Evolutionary conservation across 1,140 invertebrate genomes (phyloP).

Genomic region (Gryllus bimaculatus): DNA sequence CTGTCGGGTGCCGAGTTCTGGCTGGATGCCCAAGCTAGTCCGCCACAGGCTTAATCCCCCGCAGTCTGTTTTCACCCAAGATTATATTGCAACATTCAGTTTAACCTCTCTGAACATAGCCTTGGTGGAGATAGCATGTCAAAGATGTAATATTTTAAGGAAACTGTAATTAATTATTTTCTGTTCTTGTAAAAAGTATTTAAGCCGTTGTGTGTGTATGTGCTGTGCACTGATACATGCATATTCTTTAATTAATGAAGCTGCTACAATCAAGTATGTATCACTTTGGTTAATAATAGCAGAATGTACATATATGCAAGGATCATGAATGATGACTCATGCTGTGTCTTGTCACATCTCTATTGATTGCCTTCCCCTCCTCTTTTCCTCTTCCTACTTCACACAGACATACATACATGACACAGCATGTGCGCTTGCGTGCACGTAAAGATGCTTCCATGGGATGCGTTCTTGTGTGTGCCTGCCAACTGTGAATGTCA

Average conservation of each 20-base stretch:
- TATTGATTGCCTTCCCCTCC: neutral
- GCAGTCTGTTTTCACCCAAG: neutral
- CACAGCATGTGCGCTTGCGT: neutral
- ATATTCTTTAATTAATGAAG: neutral
- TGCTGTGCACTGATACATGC: neutral
- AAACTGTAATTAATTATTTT: conserved; percentile 2
- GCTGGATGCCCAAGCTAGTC: neutral
- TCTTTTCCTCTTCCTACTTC: neutral
- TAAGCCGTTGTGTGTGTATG: neutral
- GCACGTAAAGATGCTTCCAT: neutral
- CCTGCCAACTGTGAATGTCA: neutral
- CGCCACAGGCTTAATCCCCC: neutral
- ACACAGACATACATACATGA: neutral
- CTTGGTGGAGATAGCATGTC: neutral
- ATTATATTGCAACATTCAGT: neutral
- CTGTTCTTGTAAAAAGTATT: neutral
- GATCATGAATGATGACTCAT: neutral
- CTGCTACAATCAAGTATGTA: neutral
- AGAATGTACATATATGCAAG: neutral
- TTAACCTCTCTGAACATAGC: neutral
- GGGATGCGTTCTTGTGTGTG: neutral
- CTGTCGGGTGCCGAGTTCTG: neutral
- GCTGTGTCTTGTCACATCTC: neutral
- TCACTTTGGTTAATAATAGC: neutral
- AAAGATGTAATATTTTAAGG: conserved; percentile 6